Evolutionary conservation across 2,113 vertebrate species (phyloP), one percentile per base, ranked within the genome.

Genomic region (Irena cyanogastra): DNA sequence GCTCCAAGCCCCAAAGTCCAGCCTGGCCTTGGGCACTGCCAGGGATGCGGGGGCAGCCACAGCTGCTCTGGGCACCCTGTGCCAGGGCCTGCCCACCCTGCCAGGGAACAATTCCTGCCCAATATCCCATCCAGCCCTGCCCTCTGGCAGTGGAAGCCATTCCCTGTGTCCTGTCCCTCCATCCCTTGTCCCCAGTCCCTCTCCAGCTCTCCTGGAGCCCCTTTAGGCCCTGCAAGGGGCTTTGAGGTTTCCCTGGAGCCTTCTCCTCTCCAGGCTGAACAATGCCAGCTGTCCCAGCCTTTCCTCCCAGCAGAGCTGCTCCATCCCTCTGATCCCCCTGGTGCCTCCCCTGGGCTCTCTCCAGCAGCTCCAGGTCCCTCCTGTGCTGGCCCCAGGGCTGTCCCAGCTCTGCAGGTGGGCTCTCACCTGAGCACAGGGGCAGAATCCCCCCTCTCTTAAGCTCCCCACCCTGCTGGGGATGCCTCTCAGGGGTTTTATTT

Each of bases 111-210:
- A 78, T 78, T 78, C 39, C 74, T 70, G 0, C 39, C 41, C 30
- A 63, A 17, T 20, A 10, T 47, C 54, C 65, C 47, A 70, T 20
- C 37, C 3, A 4, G 0, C 39, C 21, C 45, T 60, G 45, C 45
- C 33, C 33, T 68, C 33, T 69, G 63, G 37, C 47, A 69, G 0
- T 53, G 33, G 63, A 60, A 68, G 5, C 37, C 33, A 45, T 60
- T 69, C 33, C 39, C 63, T 3, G 0, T 16, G 20, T 76, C 37
- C 27, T 86, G 53, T 9, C 35, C 2, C 24, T 65, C 20, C 41
- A 64, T 0, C 33, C 41, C 28, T 47, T 76, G 37, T 35, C 5
- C 9, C 2, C 0, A 44, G 37, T 52, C 72, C 2, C 16, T 60
- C 63, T 60, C 31, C 59, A 47, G 2, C 9, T 64, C 3, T 74